Evolutionary conservation across 2,113 vertebrate species (phyloP).

Genomic region (Brachyhypopomus gauderio): DNA sequence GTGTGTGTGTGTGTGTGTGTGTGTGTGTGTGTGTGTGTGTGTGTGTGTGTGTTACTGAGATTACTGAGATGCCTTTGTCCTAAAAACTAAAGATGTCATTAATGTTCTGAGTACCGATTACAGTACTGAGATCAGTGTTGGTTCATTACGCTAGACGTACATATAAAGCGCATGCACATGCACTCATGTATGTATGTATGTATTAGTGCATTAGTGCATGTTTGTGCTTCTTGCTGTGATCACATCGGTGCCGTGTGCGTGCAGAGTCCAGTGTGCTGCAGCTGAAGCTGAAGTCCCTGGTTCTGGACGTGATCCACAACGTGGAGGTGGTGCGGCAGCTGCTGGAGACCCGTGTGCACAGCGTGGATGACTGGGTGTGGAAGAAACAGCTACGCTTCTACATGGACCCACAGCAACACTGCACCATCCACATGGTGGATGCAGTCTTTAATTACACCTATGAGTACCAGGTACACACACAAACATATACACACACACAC

Average conservation of each 20-base stretch:
- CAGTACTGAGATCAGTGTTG: no score
- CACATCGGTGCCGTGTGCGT: not conserved
- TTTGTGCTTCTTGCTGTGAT: no score
- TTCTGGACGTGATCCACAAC: constrained; percentile 95
- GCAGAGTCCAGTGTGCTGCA: constrained; percentile 85
- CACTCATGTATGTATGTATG: no score
- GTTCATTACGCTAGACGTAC: no score
- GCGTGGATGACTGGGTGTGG: constrained; percentile 87
- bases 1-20: not conserved
- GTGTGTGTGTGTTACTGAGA: not conserved
- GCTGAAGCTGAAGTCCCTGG: constrained; percentile 92
- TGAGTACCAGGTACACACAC: constrained; percentile 88
- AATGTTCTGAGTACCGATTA: no score
- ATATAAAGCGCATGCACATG: no score
- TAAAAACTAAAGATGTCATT: no score
- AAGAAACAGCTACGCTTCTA: constrained; percentile 95
- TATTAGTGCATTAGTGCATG: no score
- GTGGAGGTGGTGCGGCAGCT: constrained; percentile 91
- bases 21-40: not conserved
- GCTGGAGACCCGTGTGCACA: constrained; percentile 76
- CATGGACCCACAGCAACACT: constrained; percentile 80
- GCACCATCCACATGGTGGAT: constrained; percentile 91
- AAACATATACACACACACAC: no score
- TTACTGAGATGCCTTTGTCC: no score
- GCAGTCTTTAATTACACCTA: constrained; percentile 93